Evolutionary conservation across 2,797 vertebrate species (phyloP).

Genomic region (Gymnoscopelus microlampas): DNA sequence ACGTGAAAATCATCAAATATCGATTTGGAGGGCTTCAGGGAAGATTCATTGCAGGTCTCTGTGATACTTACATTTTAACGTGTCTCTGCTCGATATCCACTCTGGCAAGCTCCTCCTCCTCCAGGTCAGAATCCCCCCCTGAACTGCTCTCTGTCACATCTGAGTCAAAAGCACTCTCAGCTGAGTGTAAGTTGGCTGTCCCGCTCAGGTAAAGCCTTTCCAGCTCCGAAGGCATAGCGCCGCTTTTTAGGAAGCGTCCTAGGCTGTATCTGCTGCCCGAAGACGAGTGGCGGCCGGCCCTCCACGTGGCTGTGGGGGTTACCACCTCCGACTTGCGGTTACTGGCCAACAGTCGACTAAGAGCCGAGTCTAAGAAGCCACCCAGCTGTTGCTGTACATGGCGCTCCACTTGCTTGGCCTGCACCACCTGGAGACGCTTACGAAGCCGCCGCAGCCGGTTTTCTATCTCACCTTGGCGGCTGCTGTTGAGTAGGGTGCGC

Average conservation of each 20-base stretch:
- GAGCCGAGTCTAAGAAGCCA: conserved; percentile 91
- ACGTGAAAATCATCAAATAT: neutral
- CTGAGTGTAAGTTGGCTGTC: conserved; percentile 88
- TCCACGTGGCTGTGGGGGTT: conserved; percentile 64
- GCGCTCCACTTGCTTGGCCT: conserved; percentile 97
- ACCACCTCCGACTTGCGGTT: conserved; percentile 76
- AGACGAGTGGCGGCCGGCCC: conserved; percentile 83
- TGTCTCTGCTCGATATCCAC: conserved; percentile 92
- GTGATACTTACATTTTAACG: conserved; percentile 92
- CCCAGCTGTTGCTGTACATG: conserved; percentile 96
- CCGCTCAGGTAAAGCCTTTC: conserved; percentile 92
- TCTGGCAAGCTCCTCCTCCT: conserved; percentile 92
- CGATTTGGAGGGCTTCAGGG: neutral
- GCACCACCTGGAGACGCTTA: conserved; percentile 95
- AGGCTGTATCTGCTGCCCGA: conserved; percentile 87
- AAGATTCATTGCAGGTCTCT: neutral
- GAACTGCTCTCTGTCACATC: conserved; percentile 98
- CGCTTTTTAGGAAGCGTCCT: conserved; percentile 88
- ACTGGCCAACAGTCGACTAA: conserved; percentile 80
- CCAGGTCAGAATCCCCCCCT: conserved; percentile 94
- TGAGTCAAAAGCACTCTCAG: conserved; percentile 94
- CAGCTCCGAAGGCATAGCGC: conserved; percentile 89
- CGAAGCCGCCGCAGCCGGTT: conserved; percentile 90
- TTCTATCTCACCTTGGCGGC: conserved; percentile 91
- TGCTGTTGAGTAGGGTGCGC: conserved; percentile 84